Conservation (phyloP, 23 tunicate genomes). For the Botrylloides violaceus region DNA sequence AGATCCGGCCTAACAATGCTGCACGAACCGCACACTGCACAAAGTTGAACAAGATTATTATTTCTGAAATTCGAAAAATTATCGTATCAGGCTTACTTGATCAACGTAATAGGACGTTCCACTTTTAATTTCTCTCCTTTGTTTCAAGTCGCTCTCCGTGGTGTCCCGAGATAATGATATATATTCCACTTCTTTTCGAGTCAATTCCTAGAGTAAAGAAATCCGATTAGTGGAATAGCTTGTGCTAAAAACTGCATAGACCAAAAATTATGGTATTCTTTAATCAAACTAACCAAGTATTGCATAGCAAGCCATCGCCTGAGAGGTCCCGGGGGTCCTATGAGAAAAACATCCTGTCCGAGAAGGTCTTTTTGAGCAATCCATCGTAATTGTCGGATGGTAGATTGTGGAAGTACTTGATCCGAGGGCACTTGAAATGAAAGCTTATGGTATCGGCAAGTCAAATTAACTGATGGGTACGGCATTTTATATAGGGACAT, state of each 20-base stretch:
- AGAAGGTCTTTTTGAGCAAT: conserved; percentile 90
- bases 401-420: conserved; percentile 62
- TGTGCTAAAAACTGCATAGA: too few species aligned
- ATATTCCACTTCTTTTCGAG: conserved; percentile 80
- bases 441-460: background rate
- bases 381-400: conserved; percentile 76
- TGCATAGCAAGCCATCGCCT: conserved; percentile 73
- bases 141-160: conserved; percentile 93
- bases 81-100: conserved; percentile 27
- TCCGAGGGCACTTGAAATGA: conserved; percentile 38
- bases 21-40: conserved; percentile 89
- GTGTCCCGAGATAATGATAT: conserved; percentile 86
- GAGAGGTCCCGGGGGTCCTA: conserved; percentile 94
- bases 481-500: background rate
- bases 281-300: conserved; percentile 50
- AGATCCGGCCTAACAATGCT: conserved; percentile 68
- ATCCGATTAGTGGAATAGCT: too few species aligned
- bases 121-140: conserved; percentile 80
- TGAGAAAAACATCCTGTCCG: conserved; percentile 85
- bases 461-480: background rate
- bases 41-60: background rate
- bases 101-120: conserved; percentile 84
- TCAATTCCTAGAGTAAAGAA: conserved; percentile 88
- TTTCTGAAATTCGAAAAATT: background rate
- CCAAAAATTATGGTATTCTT: too few species aligned